A percentile compares a stretch with the other conserved stretches of the same genome.
These are phyloP conservation scores for Leptoclinus maculatus DNA, from an alignment of 2,797 vertebrate species.

Conservation along the genomic window DNA sequence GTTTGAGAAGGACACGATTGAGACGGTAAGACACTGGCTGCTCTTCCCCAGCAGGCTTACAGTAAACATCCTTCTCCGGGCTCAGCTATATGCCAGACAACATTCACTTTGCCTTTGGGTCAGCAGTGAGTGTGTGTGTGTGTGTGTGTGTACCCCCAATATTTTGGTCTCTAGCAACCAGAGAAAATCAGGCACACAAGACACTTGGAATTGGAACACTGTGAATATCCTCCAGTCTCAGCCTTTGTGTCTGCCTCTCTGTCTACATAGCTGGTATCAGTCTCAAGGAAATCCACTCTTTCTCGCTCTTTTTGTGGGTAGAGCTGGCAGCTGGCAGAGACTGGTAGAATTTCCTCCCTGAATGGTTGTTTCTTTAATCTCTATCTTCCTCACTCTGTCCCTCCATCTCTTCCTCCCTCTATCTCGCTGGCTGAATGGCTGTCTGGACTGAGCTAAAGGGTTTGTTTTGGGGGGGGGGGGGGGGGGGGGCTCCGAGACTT, in stretches of 20 bases:
- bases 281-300: conserved; percentile 60
- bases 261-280: conserved; percentile 59
- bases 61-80: conserved; percentile 49
- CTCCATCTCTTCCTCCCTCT: conserved; percentile 48
- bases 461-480: conserved; percentile 4
- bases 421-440: conserved; percentile 45
- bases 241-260: conserved; percentile 35
- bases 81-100: conserved; percentile 53
- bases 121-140: conserved; percentile 48
- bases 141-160: conserved; percentile 12
- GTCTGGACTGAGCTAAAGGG: conserved; percentile 48
- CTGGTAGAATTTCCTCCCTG: conserved; percentile 53
- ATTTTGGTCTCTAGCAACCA: conserved; percentile 33
- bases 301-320: conserved; percentile 47
- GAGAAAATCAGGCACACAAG: conserved; percentile 42
- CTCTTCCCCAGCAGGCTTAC: conserved; percentile 51
- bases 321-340: conserved; percentile 53
- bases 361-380: conserved; percentile 64
- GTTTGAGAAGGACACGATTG: conserved; percentile 57
- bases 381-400: conserved; percentile 41
- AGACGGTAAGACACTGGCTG: conserved; percentile 59
- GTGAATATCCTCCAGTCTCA: conserved; percentile 41
- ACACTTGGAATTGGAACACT: conserved; percentile 51
- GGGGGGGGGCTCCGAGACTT: conserved; percentile 23
- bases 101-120: conserved; percentile 50